Evolutionary conservation across 2,888 invertebrate species (phyloP).

Genomic region (Chalcis sispes): DNA sequence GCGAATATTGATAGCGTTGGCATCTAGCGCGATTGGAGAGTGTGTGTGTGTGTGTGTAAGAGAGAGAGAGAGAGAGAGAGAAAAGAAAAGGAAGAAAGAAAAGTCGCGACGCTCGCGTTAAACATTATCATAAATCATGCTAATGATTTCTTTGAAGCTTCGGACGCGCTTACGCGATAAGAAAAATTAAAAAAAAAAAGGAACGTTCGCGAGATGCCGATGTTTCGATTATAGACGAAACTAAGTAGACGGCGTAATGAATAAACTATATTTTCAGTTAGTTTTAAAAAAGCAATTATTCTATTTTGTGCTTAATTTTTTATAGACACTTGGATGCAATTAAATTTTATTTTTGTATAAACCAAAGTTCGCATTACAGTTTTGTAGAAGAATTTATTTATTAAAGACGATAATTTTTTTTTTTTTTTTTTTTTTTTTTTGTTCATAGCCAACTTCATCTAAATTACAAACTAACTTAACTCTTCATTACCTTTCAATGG

Average conservation of each 20-base stretch:
- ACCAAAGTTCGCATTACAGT: too few species aligned
- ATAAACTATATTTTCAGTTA: constrained; percentile 24
- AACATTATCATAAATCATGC: constrained; percentile 47
- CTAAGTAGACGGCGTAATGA: not conserved
- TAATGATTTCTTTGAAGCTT: constrained; percentile 42
- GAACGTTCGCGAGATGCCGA: not conserved
- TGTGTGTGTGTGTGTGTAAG: too few species aligned
- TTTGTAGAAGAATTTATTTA: not conserved
- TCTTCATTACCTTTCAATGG: constrained; percentile 16
- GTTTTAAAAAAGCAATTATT: too few species aligned
- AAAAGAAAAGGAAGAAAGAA: too few species aligned
- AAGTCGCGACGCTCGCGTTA: not conserved
- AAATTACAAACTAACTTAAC: constrained; percentile 16
- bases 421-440: too few species aligned
- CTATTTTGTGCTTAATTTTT: too few species aligned
- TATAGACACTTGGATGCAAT: too few species aligned
- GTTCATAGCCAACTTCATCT: not conserved
- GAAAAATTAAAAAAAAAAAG: constrained; percentile 10
- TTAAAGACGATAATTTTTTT: not conserved
- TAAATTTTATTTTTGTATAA: too few species aligned
- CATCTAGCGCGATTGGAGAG: constrained; percentile 37
- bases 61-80: too few species aligned
- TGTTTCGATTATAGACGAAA: not conserved
- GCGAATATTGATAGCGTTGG: constrained; percentile 22
- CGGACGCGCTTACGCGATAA: not conserved